Base-by-base conservation (phyloP, 53 echinoderm and acorn worm species). In the Stichopus horrens region DNA sequence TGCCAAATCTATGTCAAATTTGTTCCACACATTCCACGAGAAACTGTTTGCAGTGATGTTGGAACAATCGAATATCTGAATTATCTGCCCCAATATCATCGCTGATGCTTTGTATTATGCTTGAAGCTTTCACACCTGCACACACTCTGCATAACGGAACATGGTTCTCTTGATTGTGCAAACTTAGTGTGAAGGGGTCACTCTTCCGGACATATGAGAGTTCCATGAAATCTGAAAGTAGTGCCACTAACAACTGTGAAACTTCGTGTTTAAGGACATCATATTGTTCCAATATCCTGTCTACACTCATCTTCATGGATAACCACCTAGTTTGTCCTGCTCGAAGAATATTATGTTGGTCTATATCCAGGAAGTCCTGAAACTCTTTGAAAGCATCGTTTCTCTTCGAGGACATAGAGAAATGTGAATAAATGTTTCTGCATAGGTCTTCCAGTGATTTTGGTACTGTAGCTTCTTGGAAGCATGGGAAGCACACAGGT, bases 261-360 rank as follows among this genome's bases (percentile, higher is more conserved):
- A 88, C 55, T 57, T 88, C 88, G 21, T 57, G 11, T 66, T 78
- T 77, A 13, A 90, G 68, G 6, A 56, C 79, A 21, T 75, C 77
- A 73, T 73, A 88, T 11, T 88, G 88, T 55, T 88, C 88, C 58
- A 88, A 58, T 14, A 88, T 54, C 37, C 88, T 88, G 57, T 88
- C 88, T 58, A 88, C 88, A 76, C 88, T 55, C 76, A 73, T 68
- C 58, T 90, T 86, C 90, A 90, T 90, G 8, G 68, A 90, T 4
- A 86, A n/a, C 86, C 86, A 90, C 76, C 90, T 90, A 57, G 86
- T 90, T 86, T 90, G 86, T 13, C 90, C 90, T 14, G 90, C 86
- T 76, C 77, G 71, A 14, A 58, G 78, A 55, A 90, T 86, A 16
- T 74, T 23, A 74, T 90, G 90, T 14, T 57, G 51, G 76, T 86